Evolutionary conservation across 2,113 vertebrate species (phyloP).

Genomic region (Megaleporinus macrocephalus): DNA sequence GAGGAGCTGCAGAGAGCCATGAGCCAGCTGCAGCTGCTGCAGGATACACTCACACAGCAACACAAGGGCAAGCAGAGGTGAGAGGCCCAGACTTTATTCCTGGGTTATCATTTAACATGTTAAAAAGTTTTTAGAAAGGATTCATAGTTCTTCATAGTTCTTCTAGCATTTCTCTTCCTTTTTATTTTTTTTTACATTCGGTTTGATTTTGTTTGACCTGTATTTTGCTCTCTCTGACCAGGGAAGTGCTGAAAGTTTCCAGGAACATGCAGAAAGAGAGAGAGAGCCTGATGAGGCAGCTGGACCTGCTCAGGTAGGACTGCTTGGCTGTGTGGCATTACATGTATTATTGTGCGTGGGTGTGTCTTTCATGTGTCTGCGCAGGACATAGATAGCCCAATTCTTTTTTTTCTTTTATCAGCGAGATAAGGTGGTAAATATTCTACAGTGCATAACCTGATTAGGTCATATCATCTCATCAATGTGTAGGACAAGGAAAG

Average conservation of each 20-base stretch:
- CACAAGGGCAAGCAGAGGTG: slow-evolving; percentile 82
- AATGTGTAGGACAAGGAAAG: background rate
- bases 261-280: slow-evolving; percentile 97
- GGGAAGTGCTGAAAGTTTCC: slow-evolving; percentile 87
- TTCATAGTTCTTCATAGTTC: too few relatives aligned
- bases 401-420: slow-evolving; percentile 36
- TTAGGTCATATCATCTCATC: background rate
- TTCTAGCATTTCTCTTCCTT: too few relatives aligned
- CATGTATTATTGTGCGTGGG: background rate
- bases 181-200: background rate
- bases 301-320: slow-evolving; percentile 90
- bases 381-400: background rate
- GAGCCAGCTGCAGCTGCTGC: slow-evolving; percentile 76
- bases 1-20: slow-evolving; percentile 81
- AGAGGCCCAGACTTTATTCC: background rate
- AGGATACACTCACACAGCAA: slow-evolving; percentile 73
- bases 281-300: slow-evolving; percentile 88
- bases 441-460: background rate
- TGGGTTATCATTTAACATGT: too few relatives aligned
- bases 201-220: background rate
- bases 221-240: slow-evolving; percentile 56
- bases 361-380: background rate
- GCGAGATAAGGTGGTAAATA: background rate
- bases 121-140: background rate
- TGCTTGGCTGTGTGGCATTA: background rate